Evolutionary conservation across 1,140 invertebrate genomes (phyloP), one percentile per base, ranked within the genome.

Genomic region (Leptinotarsa undecemlineata): DNA sequence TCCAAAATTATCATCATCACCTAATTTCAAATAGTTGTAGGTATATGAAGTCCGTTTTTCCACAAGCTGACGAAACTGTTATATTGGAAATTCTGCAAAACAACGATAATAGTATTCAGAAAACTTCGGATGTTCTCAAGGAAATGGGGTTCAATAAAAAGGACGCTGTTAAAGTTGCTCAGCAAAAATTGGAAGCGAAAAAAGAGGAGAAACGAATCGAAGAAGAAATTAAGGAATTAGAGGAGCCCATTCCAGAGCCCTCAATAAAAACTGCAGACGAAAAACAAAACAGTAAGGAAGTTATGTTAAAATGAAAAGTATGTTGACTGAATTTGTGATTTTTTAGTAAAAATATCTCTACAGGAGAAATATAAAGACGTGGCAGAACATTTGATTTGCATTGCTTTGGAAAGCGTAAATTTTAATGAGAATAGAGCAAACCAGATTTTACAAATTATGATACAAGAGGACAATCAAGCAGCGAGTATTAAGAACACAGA

Each of bases 41-140:
- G 87, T 96, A 96, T 85, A 88, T 97, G 87, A 96, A 96, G 86
- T 94, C 93, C 82, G 90, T 96, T 79, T 96, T 96, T 85, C 94
- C 94, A n/a, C 93, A 95, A 86, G 94, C 92, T 1, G 95, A 97
- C 77, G 95, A 96, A 84, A 94, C 93, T n/a, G 84, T 96, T 33
- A 90, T 97, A 11, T 87, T 96, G 66, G 95, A 96, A 83, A 88
- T 95, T 71, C 85, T 97, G 47, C 91, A 91, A 72, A 93, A 92
- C 84, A 92, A 93, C 78, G 94, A 96, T 77, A 95, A 95, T 81
- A 96, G 96, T 85, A 95, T 96, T 3, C 93, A 94, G 81, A 94
- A 91, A 80, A 93, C 94, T 15, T 93, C 93, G 1, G 93, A 95
- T 80, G 91, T 90, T 75, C 86, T 96, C 4, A 86, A 92, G 42